A percentile compares a stretch with the other conserved stretches of the same genome.
These are phyloP conservation scores for Melanostoma scalare DNA, from an alignment of 2,888 invertebrate genomes.

Conservation along the genomic window DNA sequence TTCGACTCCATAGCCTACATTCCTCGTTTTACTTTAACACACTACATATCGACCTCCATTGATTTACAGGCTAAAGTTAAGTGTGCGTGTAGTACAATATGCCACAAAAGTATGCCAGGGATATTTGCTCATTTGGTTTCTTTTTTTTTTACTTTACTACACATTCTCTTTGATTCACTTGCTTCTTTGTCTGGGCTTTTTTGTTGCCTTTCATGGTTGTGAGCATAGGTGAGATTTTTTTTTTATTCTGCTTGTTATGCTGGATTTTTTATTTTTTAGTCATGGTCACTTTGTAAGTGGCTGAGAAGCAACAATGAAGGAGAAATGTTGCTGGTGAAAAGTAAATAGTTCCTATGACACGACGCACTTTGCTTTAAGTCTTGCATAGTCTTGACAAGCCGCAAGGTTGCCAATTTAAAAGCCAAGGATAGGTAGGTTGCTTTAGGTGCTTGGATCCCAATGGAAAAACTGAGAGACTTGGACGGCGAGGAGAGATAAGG, in stretches of 20 bases:
- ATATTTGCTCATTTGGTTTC: conserved; percentile 24
- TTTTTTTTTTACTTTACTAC: conserved; percentile 5
- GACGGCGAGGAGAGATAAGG: no score
- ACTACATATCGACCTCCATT: conserved; percentile 58
- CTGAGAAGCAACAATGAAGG: background rate
- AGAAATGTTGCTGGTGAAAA: background rate
- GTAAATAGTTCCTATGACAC: conserved; percentile 1
- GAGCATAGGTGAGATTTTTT: conserved; percentile 29
- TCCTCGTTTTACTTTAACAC: background rate
- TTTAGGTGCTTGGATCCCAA: no score
- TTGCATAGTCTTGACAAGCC: background rate
- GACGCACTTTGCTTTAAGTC: background rate
- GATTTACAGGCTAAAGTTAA: conserved; percentile 57
- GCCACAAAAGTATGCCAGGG: conserved; percentile 63
- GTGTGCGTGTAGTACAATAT: conserved; percentile 55
- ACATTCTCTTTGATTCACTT: conserved; percentile 27
- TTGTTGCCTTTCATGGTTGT: conserved; percentile 19
- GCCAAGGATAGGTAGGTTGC: no score
- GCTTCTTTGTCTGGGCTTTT: conserved; percentile 35
- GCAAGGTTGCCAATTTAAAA: conserved; percentile 1
- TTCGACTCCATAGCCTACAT: background rate
- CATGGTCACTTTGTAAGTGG: conserved; percentile 25
- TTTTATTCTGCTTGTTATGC: background rate
- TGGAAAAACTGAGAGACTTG: no score
- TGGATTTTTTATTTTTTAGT: background rate